These are phyloP conservation scores for Ceryle rudis DNA, from an alignment of 2,797 vertebrate species.

Conservation along the genomic window DNA sequence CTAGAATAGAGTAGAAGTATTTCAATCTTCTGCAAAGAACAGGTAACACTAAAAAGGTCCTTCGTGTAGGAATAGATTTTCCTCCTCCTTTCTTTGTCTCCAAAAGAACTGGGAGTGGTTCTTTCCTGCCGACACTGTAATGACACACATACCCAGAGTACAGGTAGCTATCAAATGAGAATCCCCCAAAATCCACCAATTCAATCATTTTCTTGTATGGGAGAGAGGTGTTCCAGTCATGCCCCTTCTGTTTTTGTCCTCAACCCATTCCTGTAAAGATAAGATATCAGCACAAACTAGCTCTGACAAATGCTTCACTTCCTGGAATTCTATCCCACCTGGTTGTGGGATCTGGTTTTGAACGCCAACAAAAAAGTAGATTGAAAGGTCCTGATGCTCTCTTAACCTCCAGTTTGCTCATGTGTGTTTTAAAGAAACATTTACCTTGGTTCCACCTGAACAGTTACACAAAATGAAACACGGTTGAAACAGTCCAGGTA, in stretches of 20 bases:
- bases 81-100: not conserved
- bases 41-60: not conserved
- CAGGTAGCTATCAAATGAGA: not conserved
- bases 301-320: not conserved
- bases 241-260: not conserved
- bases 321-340: not conserved
- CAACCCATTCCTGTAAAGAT: not conserved
- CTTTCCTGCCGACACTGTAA: not conserved
- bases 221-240: not conserved
- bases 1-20: not conserved
- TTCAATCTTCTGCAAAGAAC: not conserved
- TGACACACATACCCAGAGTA: not conserved
- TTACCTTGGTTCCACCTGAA: conserved; percentile 59
- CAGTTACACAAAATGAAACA: conserved; percentile 72
- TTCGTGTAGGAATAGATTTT: not conserved
- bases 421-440: conserved; percentile 23
- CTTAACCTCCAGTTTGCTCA: not conserved
- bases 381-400: conserved; percentile 55
- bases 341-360: conserved; percentile 20
- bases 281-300: not conserved
- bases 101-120: not conserved
- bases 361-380: conserved; percentile 48
- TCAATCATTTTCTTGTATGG: not conserved
- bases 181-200: not conserved
- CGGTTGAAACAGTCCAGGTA: conserved; percentile 60